Percentiles rank a stretch among this genome's conserved stretches.
These are phyloP conservation scores for Lobophora halterata DNA, from an alignment of 2,888 invertebrate species.

Conservation along the genomic window DNA sequence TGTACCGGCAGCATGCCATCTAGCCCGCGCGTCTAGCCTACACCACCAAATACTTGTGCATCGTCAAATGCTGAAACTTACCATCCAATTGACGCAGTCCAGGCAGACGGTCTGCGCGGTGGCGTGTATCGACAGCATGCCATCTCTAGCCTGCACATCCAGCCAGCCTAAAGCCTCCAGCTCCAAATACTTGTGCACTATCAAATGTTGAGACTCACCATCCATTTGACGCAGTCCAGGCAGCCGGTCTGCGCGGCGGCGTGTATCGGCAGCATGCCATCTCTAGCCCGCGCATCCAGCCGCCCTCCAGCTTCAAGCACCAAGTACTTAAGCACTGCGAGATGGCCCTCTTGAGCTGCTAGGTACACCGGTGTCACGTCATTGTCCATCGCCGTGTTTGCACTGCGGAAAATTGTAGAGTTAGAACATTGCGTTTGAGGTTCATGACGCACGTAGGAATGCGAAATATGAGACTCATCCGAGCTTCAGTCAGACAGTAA, in stretches of 20 bases:
- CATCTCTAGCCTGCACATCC: too few relatives aligned
- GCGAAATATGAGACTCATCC: too few relatives aligned
- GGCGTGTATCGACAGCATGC: too few relatives aligned
- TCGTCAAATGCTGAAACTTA: too few relatives aligned
- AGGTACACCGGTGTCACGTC: constrained; percentile 94
- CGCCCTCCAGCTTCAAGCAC: constrained; percentile 92
- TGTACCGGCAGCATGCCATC: too few relatives aligned
- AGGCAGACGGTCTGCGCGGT: too few relatives aligned
- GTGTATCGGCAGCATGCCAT: constrained; percentile 95
- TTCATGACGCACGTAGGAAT: too few relatives aligned
- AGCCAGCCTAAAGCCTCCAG: constrained; percentile 84
- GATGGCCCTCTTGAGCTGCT: constrained; percentile 93
- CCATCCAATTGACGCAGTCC: too few relatives aligned
- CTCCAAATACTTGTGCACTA: constrained; percentile 74
- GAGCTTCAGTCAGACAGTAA: too few relatives aligned
- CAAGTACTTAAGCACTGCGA: constrained; percentile 91
- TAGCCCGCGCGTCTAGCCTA: too few relatives aligned
- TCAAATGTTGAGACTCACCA: constrained; percentile 88
- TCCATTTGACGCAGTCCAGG: constrained; percentile 92
- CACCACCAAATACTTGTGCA: neutral
- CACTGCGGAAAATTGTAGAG: constrained; percentile 83
- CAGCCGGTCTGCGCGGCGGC: constrained; percentile 95
- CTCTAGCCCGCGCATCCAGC: constrained; percentile 90
- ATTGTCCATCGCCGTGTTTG: constrained; percentile 95
- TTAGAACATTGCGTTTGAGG: too few relatives aligned